Percentiles rank a stretch among this genome's conserved stretches.
These are phyloP conservation scores for Chrysemys picta DNA, from an alignment of 2,113 vertebrate genomes.

Conservation along the genomic window DNA sequence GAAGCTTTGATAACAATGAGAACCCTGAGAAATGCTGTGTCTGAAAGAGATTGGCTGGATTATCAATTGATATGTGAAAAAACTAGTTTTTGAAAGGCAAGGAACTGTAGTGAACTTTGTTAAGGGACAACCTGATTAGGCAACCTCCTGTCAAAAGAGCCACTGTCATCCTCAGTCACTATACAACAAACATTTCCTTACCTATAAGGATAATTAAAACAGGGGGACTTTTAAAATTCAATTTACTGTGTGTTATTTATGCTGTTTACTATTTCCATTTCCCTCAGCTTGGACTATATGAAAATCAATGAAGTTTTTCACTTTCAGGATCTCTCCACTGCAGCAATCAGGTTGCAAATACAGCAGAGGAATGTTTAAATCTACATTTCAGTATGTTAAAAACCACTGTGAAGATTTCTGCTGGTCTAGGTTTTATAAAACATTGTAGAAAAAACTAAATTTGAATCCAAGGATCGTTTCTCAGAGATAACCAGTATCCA, in stretches of 20 bases:
- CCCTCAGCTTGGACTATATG: not conserved
- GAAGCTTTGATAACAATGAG: not conserved
- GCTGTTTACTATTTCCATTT: not conserved
- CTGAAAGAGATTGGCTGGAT: not conserved
- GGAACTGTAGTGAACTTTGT: not conserved
- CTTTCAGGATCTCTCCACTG: not conserved
- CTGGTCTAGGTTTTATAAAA: not conserved
- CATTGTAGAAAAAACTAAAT: not conserved
- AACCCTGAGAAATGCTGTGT: not conserved
- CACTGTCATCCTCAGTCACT: not conserved
- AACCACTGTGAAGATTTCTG: not conserved
- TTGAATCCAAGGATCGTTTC: not conserved
- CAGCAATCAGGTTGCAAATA: not conserved
- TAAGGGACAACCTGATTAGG: not conserved
- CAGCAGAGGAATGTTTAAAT: not conserved
- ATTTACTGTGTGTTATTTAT: not conserved
- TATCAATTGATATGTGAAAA: not conserved
- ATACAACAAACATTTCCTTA: not conserved
- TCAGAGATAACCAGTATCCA: not conserved
- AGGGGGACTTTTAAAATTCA: not conserved
- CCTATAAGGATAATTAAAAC: not conserved
- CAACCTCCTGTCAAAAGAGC: not conserved
- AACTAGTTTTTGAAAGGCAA: not conserved
- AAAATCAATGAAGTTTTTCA: not conserved
- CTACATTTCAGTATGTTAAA: not conserved